These are phyloP conservation scores for Cerceris ruficornis DNA, from an alignment of 2,888 invertebrate genomes.

Conservation along the genomic window DNA sequence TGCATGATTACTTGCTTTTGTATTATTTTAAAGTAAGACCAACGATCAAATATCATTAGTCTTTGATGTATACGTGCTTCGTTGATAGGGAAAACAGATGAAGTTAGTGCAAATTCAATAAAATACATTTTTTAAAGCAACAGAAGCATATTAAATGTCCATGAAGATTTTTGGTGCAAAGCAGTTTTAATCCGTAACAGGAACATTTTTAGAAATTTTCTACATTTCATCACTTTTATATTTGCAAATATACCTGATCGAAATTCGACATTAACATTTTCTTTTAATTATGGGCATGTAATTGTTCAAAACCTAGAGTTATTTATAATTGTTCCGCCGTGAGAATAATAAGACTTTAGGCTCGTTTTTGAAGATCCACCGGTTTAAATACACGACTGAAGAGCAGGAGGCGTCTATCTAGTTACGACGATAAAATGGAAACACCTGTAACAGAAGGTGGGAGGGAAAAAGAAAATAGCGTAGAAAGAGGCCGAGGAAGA, in stretches of 20 bases:
- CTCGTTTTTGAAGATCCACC: conserved; percentile 2
- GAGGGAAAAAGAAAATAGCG: conserved; percentile 49
- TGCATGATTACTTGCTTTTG: no score
- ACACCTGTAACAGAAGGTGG: conserved; percentile 60
- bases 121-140: no score
- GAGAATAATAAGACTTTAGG: neutral
- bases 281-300: no score
- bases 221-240: no score
- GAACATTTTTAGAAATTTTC: no score
- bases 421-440: conserved; percentile 53
- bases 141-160: no score
- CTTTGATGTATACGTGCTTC: neutral
- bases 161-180: no score
- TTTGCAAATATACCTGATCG: no score
- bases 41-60: neutral
- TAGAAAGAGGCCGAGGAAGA: conserved; percentile 30
- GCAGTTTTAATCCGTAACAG: no score
- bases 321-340: neutral
- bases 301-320: neutral
- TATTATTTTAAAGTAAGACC: neutral
- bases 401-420: conserved; percentile 58
- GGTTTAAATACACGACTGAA: conserved; percentile 33
- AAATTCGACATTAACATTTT: no score
- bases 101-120: no score
- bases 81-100: neutral